Evolutionary conservation across 2,113 vertebrate genomes (phyloP), one percentile per base, ranked within the genome.

Genomic region (Phasianus colchicus): DNA sequence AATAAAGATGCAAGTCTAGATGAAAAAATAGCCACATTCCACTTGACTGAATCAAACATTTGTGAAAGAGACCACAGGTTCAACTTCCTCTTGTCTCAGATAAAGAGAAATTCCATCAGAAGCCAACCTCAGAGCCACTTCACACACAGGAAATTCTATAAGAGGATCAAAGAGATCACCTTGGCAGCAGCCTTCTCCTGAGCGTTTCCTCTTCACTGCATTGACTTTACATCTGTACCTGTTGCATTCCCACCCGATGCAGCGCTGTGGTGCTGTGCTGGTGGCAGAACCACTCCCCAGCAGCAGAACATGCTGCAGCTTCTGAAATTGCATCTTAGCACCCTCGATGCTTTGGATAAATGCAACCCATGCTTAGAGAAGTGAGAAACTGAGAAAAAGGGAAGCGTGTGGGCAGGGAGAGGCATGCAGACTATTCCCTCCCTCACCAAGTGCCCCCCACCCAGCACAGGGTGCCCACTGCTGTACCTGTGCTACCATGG

Each of bases 401-500:
- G 9, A 55, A 55, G 25, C 1, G 1, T 38, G 30, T 0, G 3
- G 30, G 25, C 19, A 45, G 45, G 57, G 30, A 70, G 42, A 71
- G 9, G 7, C 13, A 5, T 24, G 17, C 55, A 63, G 69, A 32
- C 42, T 30, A 22, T 63, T 43, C 83, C n/a, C 15, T 19, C 15
- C 27, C 27, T 32, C 34, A 19, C 20, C 0, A 0, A 6, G 8
- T 3, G 30, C 42, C 29, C 25, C 17, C 7, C 19, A 20, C 34
- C 55, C 58, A 73, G 40, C 25, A 43, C 71, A 12, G 25, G 42
- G 34, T 72, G 27, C 22, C 15, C 57, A 20, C 25, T n/a, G 61
- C 34, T 29, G 42, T 19, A 13, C 22, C 32, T 15, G 24, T 16
- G 52, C 52, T 36, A 40, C 36, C 60, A 8, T 0, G 0, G 65